Base-by-base conservation (phyloP, 2,888 invertebrate genomes). In the Polyploca ridens region DNA sequence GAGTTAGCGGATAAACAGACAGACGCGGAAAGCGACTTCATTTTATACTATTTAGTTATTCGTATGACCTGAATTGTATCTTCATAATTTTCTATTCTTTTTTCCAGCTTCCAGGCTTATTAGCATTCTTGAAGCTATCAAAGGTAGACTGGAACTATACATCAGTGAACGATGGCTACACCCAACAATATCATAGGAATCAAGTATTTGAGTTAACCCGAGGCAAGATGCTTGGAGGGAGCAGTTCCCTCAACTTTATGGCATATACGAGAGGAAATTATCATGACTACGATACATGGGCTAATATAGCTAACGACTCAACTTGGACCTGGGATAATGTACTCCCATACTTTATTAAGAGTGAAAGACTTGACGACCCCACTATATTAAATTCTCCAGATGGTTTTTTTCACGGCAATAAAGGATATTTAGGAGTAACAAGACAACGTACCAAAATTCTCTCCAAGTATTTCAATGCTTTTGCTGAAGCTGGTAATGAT, bases 211-310 rank as follows among this genome's bases (percentile, higher is more conserved):
- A 71, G 62, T 13, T 78, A 66, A 74, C 95, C 7, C 87, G 95
- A 44, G 96, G 96, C 0, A 96, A 95, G 75, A 89, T 94, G 73
- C 85, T 95, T 71, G 95, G 95, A 58, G 95, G 95, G 0, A 87
- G 90, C 0, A 94, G 95, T 35, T 86, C 89, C 0, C 75, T 94
- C 2, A 96, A 97, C 80, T 95, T 93, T 54, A 96, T 96, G 96
- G 74, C 95, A 3, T 95, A 96, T 75, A 87, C 95, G 0, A 89
- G 95, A 70, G 96, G 96, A 0, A 95, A 96, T 78, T 91, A 93
- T 54, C 84, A 82, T 5, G 96, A 97, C 77, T 97, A 95, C 77
- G 79, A 93, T 0, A 83, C 91, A 0, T 98, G 98, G 97, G 95
- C 95, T 0, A 88, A 87, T 2, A 76, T 94, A 64, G 97, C 96